phyloP scores from a whole-genome alignment of 2,113 vertebrate species.

The Sorex fumeus region DNA sequence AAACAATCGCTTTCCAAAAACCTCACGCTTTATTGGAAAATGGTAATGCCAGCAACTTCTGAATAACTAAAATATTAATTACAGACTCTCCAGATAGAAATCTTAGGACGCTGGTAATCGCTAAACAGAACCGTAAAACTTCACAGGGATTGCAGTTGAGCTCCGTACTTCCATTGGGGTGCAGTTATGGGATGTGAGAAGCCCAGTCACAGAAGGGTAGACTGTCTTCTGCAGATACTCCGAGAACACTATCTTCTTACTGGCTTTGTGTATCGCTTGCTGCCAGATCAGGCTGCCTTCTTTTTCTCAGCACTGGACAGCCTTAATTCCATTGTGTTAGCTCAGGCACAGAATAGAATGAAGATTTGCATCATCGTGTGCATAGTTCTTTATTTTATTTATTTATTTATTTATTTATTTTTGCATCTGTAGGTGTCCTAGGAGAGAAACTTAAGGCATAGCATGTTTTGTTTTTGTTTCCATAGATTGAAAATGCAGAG shows the following conservation, averaged over 20 bases:
- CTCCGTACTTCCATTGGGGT: neutral
- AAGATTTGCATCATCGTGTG: neutral
- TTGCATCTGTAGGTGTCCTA: neutral
- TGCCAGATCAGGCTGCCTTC: neutral
- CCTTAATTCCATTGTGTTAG: neutral
- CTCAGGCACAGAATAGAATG: neutral
- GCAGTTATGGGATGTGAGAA: neutral
- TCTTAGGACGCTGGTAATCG: neutral
- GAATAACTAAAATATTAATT: neutral
- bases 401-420: no score
- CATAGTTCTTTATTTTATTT: no score
- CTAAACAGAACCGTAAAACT: neutral
- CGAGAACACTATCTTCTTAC: neutral
- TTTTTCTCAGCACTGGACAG: neutral
- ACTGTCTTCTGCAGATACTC: neutral
- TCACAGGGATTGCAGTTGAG: neutral
- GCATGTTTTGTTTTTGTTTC: neutral
- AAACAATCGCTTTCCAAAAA: neutral
- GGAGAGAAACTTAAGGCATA: neutral
- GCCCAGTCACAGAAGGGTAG: neutral
- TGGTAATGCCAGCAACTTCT: neutral
- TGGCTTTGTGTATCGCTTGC: neutral
- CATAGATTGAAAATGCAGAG: neutral
- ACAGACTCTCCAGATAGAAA: rapidly evolving
- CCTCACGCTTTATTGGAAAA: neutral